Evolutionary conservation across 2,797 vertebrate species (phyloP).

Genomic region (Enteromius unitaeniatus): DNA sequence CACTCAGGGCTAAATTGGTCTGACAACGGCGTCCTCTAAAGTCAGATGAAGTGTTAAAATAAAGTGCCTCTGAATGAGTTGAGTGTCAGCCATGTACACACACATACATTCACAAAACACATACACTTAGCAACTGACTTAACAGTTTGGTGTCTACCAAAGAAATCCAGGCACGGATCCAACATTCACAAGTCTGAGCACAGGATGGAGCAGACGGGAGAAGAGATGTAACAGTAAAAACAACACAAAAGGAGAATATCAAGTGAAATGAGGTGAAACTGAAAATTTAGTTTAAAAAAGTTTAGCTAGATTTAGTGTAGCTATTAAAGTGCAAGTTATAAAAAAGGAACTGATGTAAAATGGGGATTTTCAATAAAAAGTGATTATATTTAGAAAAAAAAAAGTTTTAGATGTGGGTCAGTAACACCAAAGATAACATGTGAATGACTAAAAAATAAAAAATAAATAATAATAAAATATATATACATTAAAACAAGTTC

Average conservation of each 20-base stretch:
- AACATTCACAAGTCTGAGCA: slow-evolving; percentile 64
- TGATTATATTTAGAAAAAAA: neutral
- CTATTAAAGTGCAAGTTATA: neutral
- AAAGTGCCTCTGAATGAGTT: slow-evolving; percentile 14
- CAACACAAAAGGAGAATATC: slow-evolving; percentile 44
- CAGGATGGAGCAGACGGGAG: slow-evolving; percentile 50
- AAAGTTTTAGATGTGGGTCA: neutral
- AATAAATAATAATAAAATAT: too few relatives aligned
- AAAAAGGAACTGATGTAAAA: neutral
- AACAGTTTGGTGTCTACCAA: slow-evolving; percentile 51
- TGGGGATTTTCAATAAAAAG: neutral
- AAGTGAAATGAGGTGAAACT: neutral
- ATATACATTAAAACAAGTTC: neutral
- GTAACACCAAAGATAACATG: neutral
- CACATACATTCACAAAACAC: neutral
- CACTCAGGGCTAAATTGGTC: slow-evolving; percentile 6
- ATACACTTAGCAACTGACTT: slow-evolving; percentile 6
- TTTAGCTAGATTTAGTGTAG: neutral
- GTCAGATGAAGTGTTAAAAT: slow-evolving; percentile 12
- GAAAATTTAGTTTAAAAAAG: neutral
- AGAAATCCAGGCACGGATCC: slow-evolving; percentile 56
- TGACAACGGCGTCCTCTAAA: slow-evolving; percentile 37
- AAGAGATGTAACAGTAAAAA: slow-evolving; percentile 45
- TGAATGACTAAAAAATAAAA: too few relatives aligned
- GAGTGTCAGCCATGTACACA: slow-evolving; percentile 11